A percentile compares a stretch with the other conserved stretches of the same genome.
These are phyloP conservation scores for Keiferia lycopersicella DNA, from an alignment of 2,888 invertebrate genomes.

Conservation along the genomic window DNA sequence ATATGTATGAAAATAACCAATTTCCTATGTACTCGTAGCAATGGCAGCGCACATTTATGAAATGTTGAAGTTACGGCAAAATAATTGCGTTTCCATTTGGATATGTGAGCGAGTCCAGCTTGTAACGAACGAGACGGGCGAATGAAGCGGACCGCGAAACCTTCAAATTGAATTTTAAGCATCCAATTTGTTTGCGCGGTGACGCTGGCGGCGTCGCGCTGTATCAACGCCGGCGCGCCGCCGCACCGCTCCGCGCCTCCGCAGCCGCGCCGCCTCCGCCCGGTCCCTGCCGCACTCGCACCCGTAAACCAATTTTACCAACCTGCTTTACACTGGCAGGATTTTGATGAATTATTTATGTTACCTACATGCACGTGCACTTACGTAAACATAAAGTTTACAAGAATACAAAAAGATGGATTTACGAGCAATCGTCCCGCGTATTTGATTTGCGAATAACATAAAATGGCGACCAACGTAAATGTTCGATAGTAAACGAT, in stretches of 20 bases:
- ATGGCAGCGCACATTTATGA: background rate
- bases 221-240: constrained; percentile 14
- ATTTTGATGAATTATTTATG: constrained; percentile 68
- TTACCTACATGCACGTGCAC: constrained; percentile 35
- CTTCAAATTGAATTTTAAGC: constrained; percentile 81
- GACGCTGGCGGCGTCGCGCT: constrained; percentile 43
- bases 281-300: constrained; percentile 61
- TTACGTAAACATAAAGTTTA: constrained; percentile 30
- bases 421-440: background rate
- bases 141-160: constrained; percentile 79
- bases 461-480: no score
- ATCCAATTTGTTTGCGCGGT: constrained; percentile 78
- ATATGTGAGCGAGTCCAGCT: constrained; percentile 67
- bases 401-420: constrained; percentile 28
- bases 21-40: background rate
- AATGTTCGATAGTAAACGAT: no score
- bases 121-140: constrained; percentile 71
- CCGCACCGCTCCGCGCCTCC: background rate
- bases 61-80: constrained; percentile 57
- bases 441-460: background rate
- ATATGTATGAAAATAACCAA: no score
- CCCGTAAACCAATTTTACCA: constrained; percentile 71
- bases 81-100: constrained; percentile 71
- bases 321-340: constrained; percentile 48
- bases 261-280: constrained; percentile 28